phyloP scores from a whole-genome alignment of 2,113 vertebrate genomes.

The Oriolus oriolus region DNA sequence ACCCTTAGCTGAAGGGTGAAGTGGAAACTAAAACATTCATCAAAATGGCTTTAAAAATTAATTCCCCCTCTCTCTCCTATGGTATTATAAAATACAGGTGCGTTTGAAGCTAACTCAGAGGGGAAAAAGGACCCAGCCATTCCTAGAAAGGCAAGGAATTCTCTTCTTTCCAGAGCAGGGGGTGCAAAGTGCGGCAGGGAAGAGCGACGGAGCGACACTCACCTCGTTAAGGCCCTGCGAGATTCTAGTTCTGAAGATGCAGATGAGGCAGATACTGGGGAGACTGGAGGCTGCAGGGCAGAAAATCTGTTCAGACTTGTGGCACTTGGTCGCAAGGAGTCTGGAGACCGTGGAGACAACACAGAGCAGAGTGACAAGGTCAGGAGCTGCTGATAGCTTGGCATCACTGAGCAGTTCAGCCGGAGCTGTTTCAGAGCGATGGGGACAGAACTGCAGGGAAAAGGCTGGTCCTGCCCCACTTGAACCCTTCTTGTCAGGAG shows the following conservation, averaged over 20 bases:
- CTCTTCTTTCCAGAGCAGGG: not conserved
- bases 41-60: not conserved
- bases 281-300: conserved; percentile 84
- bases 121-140: not conserved
- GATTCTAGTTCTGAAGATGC: conserved; percentile 83
- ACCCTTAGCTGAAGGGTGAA: not conserved
- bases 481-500: not conserved
- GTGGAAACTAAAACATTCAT: not conserved
- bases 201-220: not conserved
- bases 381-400: not conserved
- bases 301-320: conserved; percentile 93
- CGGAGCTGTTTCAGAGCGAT: fast-evolving
- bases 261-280: conserved; percentile 70
- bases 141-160: not conserved
- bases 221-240: conserved; percentile 88
- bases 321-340: conserved; percentile 83
- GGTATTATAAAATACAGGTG: not conserved
- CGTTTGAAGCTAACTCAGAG: not conserved
- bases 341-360: conserved; percentile 66
- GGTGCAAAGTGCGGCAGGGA: not conserved
- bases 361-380: not conserved
- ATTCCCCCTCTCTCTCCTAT: not conserved
- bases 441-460: not conserved
- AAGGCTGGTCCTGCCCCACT: not conserved
- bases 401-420: not conserved